Conservation (phyloP, 1,140 invertebrate species). For the Sinonovacula constricta region DNA sequence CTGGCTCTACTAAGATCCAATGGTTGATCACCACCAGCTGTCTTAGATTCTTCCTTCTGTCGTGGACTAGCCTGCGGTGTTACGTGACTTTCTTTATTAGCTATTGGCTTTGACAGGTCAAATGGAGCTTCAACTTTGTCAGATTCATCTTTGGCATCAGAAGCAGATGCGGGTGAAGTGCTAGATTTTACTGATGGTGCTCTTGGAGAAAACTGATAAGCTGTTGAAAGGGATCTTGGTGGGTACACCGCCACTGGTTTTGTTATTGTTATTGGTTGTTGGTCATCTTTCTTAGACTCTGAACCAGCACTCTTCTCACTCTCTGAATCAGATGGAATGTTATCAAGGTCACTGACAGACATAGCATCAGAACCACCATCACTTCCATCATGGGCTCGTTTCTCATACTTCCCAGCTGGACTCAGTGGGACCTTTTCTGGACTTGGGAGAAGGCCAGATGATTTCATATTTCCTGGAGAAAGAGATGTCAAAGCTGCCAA, state of each 20-base stretch:
- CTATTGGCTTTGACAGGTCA: conserved; percentile 61
- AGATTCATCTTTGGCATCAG: neutral
- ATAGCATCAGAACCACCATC: conserved; percentile 52
- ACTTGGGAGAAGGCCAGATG: conserved; percentile 43
- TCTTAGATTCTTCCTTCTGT: neutral
- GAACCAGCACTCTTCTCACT: conserved; percentile 56
- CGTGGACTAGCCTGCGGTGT: conserved; percentile 6
- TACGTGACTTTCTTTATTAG: conserved; percentile 13
- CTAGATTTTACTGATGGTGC: neutral
- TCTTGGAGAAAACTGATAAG: conserved; percentile 1
- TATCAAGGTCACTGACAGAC: conserved; percentile 65
- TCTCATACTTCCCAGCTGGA: conserved; percentile 51
- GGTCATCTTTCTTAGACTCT: conserved; percentile 21
- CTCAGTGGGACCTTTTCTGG: conserved; percentile 57
- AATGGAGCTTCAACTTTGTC: conserved; percentile 48
- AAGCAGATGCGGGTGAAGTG: neutral
- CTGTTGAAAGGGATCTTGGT: conserved; percentile 2
- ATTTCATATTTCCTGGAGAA: conserved; percentile 50
- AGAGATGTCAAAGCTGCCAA: conserved; percentile 53
- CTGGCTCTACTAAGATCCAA: conserved; percentile 58
- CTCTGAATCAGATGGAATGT: conserved; percentile 67
- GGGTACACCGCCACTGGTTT: conserved; percentile 31
- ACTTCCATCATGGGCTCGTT: conserved; percentile 42
- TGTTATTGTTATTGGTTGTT: conserved; percentile 9
- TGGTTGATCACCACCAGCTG: conserved; percentile 55